Evolutionary conservation across 2,797 vertebrate species (phyloP), one percentile per base, ranked within the genome.

Genomic region (Gymnothorax javanicus): DNA sequence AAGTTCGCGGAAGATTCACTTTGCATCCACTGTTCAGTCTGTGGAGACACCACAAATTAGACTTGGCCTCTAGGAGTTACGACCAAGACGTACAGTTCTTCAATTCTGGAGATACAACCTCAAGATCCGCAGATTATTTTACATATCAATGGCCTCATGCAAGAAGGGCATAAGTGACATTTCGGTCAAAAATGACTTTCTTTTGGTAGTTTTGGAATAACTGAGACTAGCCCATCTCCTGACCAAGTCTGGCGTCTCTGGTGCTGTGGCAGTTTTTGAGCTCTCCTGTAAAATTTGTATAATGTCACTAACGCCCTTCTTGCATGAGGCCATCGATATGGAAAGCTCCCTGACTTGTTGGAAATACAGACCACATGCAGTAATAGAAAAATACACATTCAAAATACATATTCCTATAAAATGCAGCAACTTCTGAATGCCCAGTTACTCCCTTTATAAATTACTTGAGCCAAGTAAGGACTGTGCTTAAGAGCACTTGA

Each of bases 321-420:
- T n/a, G n/a, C n/a, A n/a, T n/a, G n/a, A n/a, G n/a, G n/a, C n/a
- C n/a, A n/a, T n/a, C n/a, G n/a, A n/a, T n/a, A n/a, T n/a, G 15
- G 50, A 79, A 17, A 79, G 15, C 43, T 52, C 50, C 1, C 3
- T 54, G n/a, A 17, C 50, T 79, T 1, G 75, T 50, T 81, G 50
- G 4, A 17, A 81, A n/a, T 20, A 54, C 7, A 54, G 17, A 81
- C 56, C 43, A 6, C 77, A 83, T 25, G 20, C 23, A 67, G 7
- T 5, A 83, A 84, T 58, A 84, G 43, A 11, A 84, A 50, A 64
- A 84, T 83, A n/a, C n/a, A n/a, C n/a, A n/a, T n/a, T n/a, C n/a
- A 33, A 73, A 54, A 23, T 77, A 20, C 50, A 50, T 54, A n/a
- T 81, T 56, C 77, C 77, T 54, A 56, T 20, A n/a, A 83, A 59